Percentiles rank a stretch among this genome's conserved stretches.
These are phyloP conservation scores for Clarias macrocephalus DNA, from an alignment of 2,113 vertebrate genomes.

Conservation along the genomic window DNA sequence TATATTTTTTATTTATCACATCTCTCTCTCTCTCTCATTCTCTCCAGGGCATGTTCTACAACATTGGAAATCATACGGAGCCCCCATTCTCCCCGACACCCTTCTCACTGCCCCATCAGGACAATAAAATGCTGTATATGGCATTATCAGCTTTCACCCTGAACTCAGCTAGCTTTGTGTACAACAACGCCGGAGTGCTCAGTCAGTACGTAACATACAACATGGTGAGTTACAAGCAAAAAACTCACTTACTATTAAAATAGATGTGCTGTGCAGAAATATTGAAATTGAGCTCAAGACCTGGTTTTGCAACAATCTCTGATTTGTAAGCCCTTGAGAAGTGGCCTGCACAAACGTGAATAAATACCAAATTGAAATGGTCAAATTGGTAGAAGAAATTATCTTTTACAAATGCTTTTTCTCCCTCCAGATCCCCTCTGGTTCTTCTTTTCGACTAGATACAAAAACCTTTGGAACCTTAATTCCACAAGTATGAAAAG, in stretches of 20 bases:
- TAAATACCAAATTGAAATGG: no score
- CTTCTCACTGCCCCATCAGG: slow-evolving; percentile 62
- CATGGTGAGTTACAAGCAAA: slow-evolving; percentile 64
- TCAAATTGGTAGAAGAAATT: no score
- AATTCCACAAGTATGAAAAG: slow-evolving; percentile 66
- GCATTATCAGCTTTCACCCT: slow-evolving; percentile 69
- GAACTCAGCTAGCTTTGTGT: slow-evolving; percentile 74
- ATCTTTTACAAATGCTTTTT: neutral
- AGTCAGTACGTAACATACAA: slow-evolving; percentile 71
- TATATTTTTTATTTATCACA: neutral
- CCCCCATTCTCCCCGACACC: slow-evolving; percentile 65
- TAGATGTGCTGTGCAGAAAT: neutral
- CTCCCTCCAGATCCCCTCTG: slow-evolving; percentile 65
- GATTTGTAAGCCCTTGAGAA: no score
- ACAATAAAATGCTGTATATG: slow-evolving; percentile 70
- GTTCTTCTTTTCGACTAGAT: slow-evolving; percentile 67
- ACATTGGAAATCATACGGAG: slow-evolving; percentile 68
- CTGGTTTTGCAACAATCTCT: no score
- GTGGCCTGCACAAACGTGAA: no score
- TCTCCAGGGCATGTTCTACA: slow-evolving; percentile 75
- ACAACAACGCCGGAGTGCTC: slow-evolving; percentile 67
- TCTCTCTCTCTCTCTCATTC: neutral
- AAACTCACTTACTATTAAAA: no score
- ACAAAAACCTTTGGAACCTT: slow-evolving; percentile 67
- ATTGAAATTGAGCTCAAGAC: neutral